Evolutionary conservation across 2,113 vertebrate genomes (phyloP).

Genomic region (Paraplagusia blochii): DNA sequence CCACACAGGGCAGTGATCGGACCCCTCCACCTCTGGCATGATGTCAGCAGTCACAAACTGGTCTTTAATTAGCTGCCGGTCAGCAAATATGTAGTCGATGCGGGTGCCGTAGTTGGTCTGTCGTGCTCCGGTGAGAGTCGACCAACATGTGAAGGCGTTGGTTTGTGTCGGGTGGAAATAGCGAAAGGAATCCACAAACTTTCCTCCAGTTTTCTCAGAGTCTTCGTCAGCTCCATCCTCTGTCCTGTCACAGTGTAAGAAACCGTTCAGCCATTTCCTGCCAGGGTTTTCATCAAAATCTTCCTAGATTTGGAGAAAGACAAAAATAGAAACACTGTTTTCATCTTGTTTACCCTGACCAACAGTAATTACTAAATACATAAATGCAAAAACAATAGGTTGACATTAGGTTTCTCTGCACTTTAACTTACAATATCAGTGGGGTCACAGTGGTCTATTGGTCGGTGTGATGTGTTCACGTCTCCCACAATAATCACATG

Average conservation of each 20-base stretch:
- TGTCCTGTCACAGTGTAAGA: constrained; percentile 46
- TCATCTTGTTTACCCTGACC: neutral
- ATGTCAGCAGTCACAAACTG: constrained; percentile 78
- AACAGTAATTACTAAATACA: no score
- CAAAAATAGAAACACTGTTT: neutral
- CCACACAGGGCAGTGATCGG: constrained; percentile 88
- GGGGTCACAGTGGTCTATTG: constrained; percentile 86
- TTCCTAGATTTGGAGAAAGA: constrained; percentile 45
- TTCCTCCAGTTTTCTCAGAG: constrained; percentile 35
- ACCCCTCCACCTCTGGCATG: constrained; percentile 85
- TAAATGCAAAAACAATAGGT: no score
- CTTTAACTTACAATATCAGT: constrained; percentile 75
- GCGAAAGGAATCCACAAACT: constrained; percentile 84
- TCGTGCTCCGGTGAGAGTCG: constrained; percentile 79
- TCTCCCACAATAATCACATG: constrained; percentile 87
- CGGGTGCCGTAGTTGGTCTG: constrained; percentile 88
- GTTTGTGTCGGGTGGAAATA: constrained; percentile 80
- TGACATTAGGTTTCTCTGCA: neutral
- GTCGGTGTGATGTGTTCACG: constrained; percentile 84
- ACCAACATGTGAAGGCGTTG: constrained; percentile 88
- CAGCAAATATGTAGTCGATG: constrained; percentile 86
- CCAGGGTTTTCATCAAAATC: constrained; percentile 81
- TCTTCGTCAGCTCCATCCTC: constrained; percentile 26
- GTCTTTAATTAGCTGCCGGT: constrained; percentile 63
- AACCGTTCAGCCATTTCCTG: constrained; percentile 78